These are phyloP conservation scores for Fabriciana adippe DNA, from an alignment of 2,888 invertebrate genomes.

Conservation along the genomic window DNA sequence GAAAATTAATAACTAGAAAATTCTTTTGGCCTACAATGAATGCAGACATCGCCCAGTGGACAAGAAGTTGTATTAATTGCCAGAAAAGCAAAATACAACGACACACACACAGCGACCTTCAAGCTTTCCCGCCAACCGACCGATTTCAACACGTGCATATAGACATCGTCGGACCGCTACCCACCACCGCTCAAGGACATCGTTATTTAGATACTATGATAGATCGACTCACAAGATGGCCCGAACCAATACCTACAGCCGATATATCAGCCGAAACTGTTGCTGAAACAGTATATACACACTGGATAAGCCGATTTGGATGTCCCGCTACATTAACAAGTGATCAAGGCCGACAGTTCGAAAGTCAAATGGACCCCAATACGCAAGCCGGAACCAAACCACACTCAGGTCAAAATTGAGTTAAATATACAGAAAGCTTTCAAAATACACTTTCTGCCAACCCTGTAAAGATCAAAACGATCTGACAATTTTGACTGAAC, in stretches of 20 bases:
- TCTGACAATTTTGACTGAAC: no score
- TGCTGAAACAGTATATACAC: constrained; percentile 2
- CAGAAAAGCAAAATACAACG: constrained; percentile 10
- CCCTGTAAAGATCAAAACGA: no score
- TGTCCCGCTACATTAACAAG: constrained; percentile 7
- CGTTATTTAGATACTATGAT: constrained; percentile 8
- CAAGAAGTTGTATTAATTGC: constrained; percentile 25
- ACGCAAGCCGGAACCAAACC: no score
- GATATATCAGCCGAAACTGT: constrained; percentile 17
- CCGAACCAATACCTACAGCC: constrained; percentile 8
- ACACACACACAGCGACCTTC: not conserved
- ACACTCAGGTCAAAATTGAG: no score
- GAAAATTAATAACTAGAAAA: not conserved
- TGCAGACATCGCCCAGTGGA: constrained; percentile 16
- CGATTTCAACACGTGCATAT: no score
- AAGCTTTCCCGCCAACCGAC: no score
- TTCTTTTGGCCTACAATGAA: constrained; percentile 25
- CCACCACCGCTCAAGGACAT: constrained; percentile 1
- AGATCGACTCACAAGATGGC: constrained; percentile 17
- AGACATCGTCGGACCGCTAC: not conserved
- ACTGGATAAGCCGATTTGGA: constrained; percentile 18
- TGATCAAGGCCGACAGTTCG: constrained; percentile 11
- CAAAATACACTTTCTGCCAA: no score
- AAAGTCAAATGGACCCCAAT: no score
- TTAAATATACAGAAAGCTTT: no score